These are phyloP conservation scores for Drosophila imparisetae DNA, from an alignment of 2,888 invertebrate genomes.

Conservation along the genomic window DNA sequence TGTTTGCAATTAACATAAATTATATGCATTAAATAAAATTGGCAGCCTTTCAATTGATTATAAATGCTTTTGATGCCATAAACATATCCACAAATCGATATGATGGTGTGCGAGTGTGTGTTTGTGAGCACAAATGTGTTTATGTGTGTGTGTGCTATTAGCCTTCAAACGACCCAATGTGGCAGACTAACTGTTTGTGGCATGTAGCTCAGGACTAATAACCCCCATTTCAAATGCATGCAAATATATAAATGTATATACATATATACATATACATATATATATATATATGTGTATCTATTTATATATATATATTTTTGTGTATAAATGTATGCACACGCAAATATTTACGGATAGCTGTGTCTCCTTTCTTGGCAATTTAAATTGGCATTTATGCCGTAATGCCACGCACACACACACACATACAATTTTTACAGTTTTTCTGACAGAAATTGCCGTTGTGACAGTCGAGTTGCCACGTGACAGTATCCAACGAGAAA, in stretches of 20 bases:
- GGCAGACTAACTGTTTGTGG: slow-evolving; percentile 2
- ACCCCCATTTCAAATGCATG: slow-evolving; percentile 44
- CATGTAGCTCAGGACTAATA: slow-evolving; percentile 19
- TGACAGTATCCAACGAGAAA: slow-evolving; percentile 40
- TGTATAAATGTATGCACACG: neutral
- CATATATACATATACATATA: neutral
- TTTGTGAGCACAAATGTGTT: neutral
- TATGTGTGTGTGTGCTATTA: neutral
- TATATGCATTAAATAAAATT: slow-evolving; percentile 68
- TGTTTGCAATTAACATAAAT: slow-evolving; percentile 76
- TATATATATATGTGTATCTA: slow-evolving; percentile 7
- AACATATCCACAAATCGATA: slow-evolving; percentile 27
- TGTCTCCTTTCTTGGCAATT: slow-evolving; percentile 31
- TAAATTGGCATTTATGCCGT: slow-evolving; percentile 69
- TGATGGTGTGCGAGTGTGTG: neutral
- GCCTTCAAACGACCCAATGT: neutral
- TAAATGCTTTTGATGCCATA: slow-evolving; percentile 61
- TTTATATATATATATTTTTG: neutral
- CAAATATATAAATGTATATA: no score
- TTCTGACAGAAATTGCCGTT: slow-evolving; percentile 55
- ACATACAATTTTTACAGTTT: slow-evolving; percentile 13
- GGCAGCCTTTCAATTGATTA: slow-evolving; percentile 69
- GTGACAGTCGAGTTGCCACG: slow-evolving; percentile 48
- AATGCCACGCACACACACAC: slow-evolving; percentile 5
- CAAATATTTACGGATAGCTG: neutral